Conservation (phyloP, 2,888 invertebrate species). For the Steromphala cineraria region DNA sequence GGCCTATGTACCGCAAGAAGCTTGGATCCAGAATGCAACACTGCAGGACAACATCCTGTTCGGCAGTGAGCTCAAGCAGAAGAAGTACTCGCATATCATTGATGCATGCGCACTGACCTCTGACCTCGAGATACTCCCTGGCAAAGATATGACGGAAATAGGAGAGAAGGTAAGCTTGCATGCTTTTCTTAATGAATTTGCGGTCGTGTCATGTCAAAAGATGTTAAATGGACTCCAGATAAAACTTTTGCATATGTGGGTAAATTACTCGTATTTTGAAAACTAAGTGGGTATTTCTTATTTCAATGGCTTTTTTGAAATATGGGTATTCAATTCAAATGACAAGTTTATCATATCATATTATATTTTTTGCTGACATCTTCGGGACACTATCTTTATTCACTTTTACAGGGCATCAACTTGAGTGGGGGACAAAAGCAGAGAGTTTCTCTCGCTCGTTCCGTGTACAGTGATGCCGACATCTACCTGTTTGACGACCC, state of each 20-base stretch:
- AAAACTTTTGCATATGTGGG: too few species aligned
- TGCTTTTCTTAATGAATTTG: too few species aligned
- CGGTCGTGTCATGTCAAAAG: too few species aligned
- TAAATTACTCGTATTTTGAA: too few species aligned
- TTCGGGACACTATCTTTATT: too few species aligned
- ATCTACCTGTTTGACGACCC: conserved; percentile 97
- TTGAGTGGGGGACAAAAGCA: conserved; percentile 75
- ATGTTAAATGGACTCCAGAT: too few species aligned
- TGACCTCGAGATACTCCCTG: conserved; percentile 91
- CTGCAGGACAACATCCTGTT: conserved; percentile 94
- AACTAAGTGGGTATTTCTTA: too few species aligned
- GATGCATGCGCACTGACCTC: conserved; percentile 92
- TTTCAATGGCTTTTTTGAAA: too few species aligned
- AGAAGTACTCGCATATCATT: conserved; percentile 86
- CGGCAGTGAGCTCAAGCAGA: conserved; percentile 84
- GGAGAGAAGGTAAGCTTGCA: conserved; percentile 86
- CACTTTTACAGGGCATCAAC: conserved; percentile 75
- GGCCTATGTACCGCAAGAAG: conserved; percentile 80
- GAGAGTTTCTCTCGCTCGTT: conserved; percentile 73
- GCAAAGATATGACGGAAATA: conserved; percentile 97
- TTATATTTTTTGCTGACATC: too few species aligned
- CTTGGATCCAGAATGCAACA: conserved; percentile 98
- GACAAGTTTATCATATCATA: too few species aligned
- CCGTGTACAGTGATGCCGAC: conserved; percentile 73
- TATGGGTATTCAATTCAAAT: too few species aligned